Conservation (phyloP, 64 coral and sea anemone species). For the Cladopsammia gracilis region DNA sequence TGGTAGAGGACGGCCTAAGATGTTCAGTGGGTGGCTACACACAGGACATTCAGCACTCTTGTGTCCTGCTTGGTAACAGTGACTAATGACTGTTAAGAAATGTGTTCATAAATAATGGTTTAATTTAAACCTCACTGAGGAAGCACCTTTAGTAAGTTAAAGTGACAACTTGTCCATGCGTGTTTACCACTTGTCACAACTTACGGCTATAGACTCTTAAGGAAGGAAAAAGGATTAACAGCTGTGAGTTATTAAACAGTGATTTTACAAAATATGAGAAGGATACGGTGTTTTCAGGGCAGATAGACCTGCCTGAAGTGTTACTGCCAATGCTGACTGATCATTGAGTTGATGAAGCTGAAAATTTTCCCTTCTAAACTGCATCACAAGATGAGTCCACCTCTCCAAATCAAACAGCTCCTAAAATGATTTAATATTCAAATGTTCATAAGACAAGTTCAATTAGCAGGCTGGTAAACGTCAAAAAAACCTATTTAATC, state of each 20-base stretch:
- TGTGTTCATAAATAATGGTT: too few species aligned
- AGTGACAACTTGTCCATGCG: too few species aligned
- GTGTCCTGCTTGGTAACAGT: slow-evolving; percentile 96
- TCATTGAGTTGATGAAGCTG: slow-evolving; percentile 94
- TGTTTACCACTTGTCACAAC: too few species aligned
- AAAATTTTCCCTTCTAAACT: slow-evolving; percentile 96
- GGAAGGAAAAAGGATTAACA: too few species aligned
- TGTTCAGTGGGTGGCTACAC: slow-evolving; percentile 91
- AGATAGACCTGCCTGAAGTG: slow-evolving; percentile 94
- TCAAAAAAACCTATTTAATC: too few species aligned
- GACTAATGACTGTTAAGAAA: slow-evolving; percentile 54
- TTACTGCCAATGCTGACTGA: slow-evolving; percentile 91
- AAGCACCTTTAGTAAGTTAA: too few species aligned
- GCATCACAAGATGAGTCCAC: slow-evolving; percentile 88
- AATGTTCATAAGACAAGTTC: too few species aligned
- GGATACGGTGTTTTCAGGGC: slow-evolving; percentile 99
- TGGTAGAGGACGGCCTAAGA: slow-evolving; percentile 86
- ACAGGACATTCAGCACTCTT: slow-evolving; percentile 93
- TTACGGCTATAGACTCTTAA: too few species aligned
- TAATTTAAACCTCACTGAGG: too few species aligned
- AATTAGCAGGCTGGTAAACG: too few species aligned
- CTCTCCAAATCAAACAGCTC: slow-evolving; percentile 91
- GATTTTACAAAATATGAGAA: neutral
- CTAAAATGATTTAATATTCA: slow-evolving; percentile 10
- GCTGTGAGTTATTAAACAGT: too few species aligned